Base-by-base conservation (phyloP, 2,797 vertebrate genomes). In the Balearica regulorum region DNA sequence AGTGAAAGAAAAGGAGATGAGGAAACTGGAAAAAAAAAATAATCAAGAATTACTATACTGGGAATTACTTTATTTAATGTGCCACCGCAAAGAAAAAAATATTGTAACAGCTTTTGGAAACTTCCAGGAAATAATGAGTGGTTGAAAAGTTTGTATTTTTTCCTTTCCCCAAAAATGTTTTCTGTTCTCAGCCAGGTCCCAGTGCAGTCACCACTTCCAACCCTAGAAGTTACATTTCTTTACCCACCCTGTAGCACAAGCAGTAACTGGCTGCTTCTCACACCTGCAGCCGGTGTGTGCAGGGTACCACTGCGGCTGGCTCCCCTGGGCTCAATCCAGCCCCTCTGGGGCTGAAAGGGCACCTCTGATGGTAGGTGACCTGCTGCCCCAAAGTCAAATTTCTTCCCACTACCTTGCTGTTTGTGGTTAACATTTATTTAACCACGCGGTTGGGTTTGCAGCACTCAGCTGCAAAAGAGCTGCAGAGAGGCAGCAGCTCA, bases 301-400 rank as follows among this genome's bases (percentile, higher is more conserved):
- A n/a, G 62, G 12, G 28, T 46, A 37, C 16, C 2, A 0, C 11
- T 21, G 16, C 1, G 1, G 13, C 22, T 61, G 46, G 9, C 20
- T 83, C 37, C 51, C 10, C 1, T 5, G 1, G 35, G 33, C 25
- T 90, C 55, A n/a, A 0, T 18, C 37, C 2, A 0, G 12, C 17
- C 7, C 19, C 21, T 70, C 37, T 16, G 41, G 10, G 8, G 16
- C 49, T 43, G 19, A 29, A 55, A 37, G 17, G n/a, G 14, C 15
- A 83, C 1, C n/a, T 61, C 60, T 31, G 6, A 4, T 12, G 31
- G 43, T 7, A 39, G 44, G 4, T 31, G 43, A 44, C 33, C 51
- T 51, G 13, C 69, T 68, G 33, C 13, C 31, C 26, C 17, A 29
- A 31, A n/a, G 22, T 6, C n/a, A 72, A 33, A 22, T 15, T 15